phyloP scores from a whole-genome alignment of 2,888 invertebrate genomes.

The Nephrotoma guestfalica region DNA sequence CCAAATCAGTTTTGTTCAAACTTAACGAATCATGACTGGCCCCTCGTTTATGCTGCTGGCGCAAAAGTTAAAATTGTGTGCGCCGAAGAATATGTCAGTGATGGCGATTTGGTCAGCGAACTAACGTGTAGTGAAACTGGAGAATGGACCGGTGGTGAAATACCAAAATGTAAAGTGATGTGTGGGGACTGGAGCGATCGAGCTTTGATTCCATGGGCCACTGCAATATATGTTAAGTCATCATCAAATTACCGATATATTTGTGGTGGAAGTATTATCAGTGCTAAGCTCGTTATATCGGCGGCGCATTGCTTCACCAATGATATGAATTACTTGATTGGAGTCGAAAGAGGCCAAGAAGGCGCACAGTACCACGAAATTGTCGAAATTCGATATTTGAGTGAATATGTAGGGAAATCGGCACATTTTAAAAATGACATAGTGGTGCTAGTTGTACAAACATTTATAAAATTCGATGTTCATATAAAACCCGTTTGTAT shows the following conservation, averaged over 20 bases:
- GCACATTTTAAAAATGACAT: background rate
- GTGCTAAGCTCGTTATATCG: background rate
- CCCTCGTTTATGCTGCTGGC: background rate
- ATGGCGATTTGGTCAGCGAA: background rate
- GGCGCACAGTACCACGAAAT: background rate
- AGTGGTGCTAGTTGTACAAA: background rate
- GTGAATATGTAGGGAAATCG: background rate
- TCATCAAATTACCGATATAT: background rate
- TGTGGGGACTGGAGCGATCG: background rate
- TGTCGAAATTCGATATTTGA: background rate
- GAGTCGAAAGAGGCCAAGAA: background rate
- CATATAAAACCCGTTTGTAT: background rate
- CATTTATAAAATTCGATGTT: background rate
- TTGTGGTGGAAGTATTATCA: background rate
- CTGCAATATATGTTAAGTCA: background rate
- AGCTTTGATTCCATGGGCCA: background rate
- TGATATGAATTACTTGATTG: background rate
- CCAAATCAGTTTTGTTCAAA: background rate
- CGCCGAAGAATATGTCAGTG: background rate
- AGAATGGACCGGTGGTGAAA: background rate
- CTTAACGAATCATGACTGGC: too few relatives aligned
- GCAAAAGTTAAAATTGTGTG: background rate
- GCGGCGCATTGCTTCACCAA: background rate
- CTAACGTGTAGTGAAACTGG: background rate
- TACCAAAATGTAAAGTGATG: background rate